Evolutionary conservation across 2,113 vertebrate species (phyloP), one percentile per base, ranked within the genome.

Genomic region (Taxidea taxus): DNA sequence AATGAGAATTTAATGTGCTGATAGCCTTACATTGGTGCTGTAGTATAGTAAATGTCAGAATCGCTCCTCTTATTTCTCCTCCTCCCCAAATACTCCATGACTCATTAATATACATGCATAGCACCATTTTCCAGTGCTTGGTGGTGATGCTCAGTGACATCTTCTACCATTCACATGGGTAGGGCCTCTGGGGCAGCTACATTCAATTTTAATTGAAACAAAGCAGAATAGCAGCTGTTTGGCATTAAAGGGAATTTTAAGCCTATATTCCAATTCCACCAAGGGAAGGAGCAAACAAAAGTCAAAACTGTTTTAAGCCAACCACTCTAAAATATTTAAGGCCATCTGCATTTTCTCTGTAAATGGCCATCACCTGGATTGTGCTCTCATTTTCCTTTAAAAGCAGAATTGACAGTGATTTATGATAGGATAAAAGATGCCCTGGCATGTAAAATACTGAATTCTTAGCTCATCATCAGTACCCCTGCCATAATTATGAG

Each of bases 181-280:
- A 95, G 88, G 95, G 89, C 39, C 29, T 95, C 87, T 94, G 70
- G 86, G 92, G 91, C 49, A 90, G 87, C 90, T 90, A 78, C 62
- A 39, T 93, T 96, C 78, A 91, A 11, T 94, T 98, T 96, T 97
- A 97, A 98, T 87, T 66, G 51, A 97, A 98, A 97, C 18, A 44
- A 94, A 91, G 94, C 95, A 96, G 96, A 98, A 75, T 13, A 87
- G 91, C 97, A 98, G 83, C 95, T 88, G 72, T 70, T 97, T 96
- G 97, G 83, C 47, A 96, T 96, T 97, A 90, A 56, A 93, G n/a
- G 44, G 94, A 95, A 88, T 70, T 92, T 96, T 90, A 96, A 98
- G 94, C 56, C 84, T 54, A 0, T 16, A 25, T 95, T 96, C 66
- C 77, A 78, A 21, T 95, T 90, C 78, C 58, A 89, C 21, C 66